These are phyloP conservation scores for Pyrocoelia pectoralis DNA, from an alignment of 2,888 invertebrate genomes.

Conservation along the genomic window DNA sequence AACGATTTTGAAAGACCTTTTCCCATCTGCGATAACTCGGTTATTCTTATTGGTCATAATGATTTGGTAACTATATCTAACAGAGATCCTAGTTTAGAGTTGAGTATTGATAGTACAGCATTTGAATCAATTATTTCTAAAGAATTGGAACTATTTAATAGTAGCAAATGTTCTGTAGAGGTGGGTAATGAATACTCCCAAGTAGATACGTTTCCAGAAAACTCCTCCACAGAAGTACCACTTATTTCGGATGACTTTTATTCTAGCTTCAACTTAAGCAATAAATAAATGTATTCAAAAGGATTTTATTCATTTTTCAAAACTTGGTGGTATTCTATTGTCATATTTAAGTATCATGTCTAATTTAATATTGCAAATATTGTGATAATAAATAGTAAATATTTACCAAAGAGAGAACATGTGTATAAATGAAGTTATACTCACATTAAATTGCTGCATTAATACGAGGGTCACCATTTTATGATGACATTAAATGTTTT, in stretches of 20 bases:
- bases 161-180: background rate
- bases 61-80: background rate
- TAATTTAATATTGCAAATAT: background rate
- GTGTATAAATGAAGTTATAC: background rate
- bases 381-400: conserved; percentile 7
- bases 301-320: background rate
- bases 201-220: background rate
- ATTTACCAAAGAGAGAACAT: background rate
- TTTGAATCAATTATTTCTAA: background rate
- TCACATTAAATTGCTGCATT: background rate
- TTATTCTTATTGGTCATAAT: background rate
- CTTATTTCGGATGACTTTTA: background rate
- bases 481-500: too few relatives aligned
- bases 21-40: background rate
- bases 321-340: background rate
- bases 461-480: too few relatives aligned
- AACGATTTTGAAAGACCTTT: background rate
- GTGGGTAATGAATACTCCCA: background rate
- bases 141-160: background rate
- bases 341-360: background rate
- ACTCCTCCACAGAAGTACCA: background rate
- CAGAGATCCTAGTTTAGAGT: background rate
- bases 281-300: conserved; percentile 1
- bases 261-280: background rate
- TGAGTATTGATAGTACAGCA: background rate